phyloP scores from a whole-genome alignment of 2,888 invertebrate species.

The Dromius quadrimaculatus region DNA sequence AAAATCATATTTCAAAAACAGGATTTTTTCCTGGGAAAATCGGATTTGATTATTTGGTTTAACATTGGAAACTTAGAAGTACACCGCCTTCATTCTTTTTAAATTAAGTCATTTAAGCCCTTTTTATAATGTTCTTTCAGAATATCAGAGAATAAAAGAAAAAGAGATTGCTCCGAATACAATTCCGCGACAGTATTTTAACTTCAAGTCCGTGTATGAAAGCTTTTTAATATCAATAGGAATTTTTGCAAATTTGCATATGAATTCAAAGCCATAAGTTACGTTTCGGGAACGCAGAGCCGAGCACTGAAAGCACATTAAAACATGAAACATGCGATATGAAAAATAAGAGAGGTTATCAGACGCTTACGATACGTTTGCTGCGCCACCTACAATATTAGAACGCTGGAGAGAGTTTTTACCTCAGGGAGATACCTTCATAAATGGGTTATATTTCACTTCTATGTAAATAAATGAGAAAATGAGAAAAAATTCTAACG shows the following conservation, averaged over 20 bases:
- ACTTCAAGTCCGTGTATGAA: slow-evolving; percentile 27
- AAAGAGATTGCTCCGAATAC: background rate
- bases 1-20: too few relatives aligned
- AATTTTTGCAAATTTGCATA: slow-evolving; percentile 62
- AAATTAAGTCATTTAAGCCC: too few relatives aligned
- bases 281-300: slow-evolving; percentile 52
- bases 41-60: too few relatives aligned
- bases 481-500: too few relatives aligned
- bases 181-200: slow-evolving; percentile 31
- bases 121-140: slow-evolving; percentile 9
- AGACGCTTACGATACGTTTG: slow-evolving; percentile 14
- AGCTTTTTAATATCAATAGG: slow-evolving; percentile 62
- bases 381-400: slow-evolving; percentile 11
- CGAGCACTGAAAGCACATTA: slow-evolving; percentile 42
- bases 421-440: background rate
- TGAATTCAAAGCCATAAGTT: slow-evolving; percentile 60
- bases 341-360: slow-evolving; percentile 48
- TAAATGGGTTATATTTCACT: too few relatives aligned
- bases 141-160: background rate
- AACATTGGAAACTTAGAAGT: too few relatives aligned
- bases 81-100: too few relatives aligned
- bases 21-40: too few relatives aligned
- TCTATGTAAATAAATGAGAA: too few relatives aligned
- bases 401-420: slow-evolving; percentile 6
- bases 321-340: slow-evolving; percentile 47